Evolutionary conservation across 2,888 invertebrate species (phyloP).

Genomic region (Pseudococcus viburni): DNA sequence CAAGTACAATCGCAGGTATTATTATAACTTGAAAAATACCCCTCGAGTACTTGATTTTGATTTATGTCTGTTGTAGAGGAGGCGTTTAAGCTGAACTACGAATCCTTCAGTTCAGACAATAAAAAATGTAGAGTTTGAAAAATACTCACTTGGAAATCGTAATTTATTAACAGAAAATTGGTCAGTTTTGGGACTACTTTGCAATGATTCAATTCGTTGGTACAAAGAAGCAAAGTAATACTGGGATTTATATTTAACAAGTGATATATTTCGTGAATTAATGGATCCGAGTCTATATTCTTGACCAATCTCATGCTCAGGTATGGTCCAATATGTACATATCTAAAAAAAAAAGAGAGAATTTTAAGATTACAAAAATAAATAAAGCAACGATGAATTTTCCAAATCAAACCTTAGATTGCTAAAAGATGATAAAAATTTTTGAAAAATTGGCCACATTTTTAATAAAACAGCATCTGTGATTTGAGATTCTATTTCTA

Average conservation of each 20-base stretch:
- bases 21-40: neutral
- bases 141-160: constrained; percentile 42
- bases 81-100: constrained; percentile 34
- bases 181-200: constrained; percentile 42
- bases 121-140: neutral
- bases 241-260: constrained; percentile 72
- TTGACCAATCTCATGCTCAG: constrained; percentile 40
- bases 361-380: neutral
- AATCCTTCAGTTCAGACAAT: constrained; percentile 24
- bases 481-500: constrained; percentile 74
- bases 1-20: constrained; percentile 33
- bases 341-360: neutral
- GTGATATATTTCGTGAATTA: constrained; percentile 72
- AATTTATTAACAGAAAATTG: constrained; percentile 32
- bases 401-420: constrained; percentile 71
- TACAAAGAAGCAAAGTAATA: constrained; percentile 72
- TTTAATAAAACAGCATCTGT: constrained; percentile 73
- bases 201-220: constrained; percentile 72
- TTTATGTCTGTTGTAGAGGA: constrained; percentile 34
- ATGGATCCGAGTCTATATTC: constrained; percentile 29
- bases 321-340: constrained; percentile 38
- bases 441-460: constrained; percentile 74
- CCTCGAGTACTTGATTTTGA: constrained; percentile 9
- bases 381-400: neutral
- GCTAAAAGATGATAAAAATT: constrained; percentile 74